Evolutionary conservation across 2,113 vertebrate species (phyloP).

Genomic region (Fulmarus glacialis): DNA sequence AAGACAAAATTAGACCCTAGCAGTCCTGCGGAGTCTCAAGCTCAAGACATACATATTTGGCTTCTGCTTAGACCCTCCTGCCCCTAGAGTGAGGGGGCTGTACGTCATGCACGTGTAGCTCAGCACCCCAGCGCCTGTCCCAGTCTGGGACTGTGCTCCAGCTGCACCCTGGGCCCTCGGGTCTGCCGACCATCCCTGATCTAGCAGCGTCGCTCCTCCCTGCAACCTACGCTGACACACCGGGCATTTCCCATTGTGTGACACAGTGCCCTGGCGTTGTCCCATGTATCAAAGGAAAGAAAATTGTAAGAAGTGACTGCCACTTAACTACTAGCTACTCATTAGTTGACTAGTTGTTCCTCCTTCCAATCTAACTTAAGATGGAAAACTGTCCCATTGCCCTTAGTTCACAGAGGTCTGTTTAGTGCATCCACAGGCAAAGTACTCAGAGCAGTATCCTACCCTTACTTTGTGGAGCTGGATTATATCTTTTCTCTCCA

Average conservation of each 20-base stretch:
- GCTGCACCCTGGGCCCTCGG: background rate
- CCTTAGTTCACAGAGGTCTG: background rate
- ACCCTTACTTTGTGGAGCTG: background rate
- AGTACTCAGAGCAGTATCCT: background rate
- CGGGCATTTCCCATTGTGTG: rapidly evolving
- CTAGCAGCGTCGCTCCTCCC: background rate
- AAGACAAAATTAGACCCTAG: background rate
- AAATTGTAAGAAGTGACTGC: background rate
- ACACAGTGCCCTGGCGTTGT: background rate
- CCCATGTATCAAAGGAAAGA: background rate
- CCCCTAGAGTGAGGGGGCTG: background rate
- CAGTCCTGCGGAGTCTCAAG: background rate
- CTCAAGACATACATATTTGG: background rate
- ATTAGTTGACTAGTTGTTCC: background rate
- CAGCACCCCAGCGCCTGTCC: background rate
- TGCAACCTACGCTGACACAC: background rate
- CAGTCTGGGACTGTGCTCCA: background rate
- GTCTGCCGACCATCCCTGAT: background rate
- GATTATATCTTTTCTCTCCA: background rate
- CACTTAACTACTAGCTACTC: background rate
- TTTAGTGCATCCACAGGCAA: background rate
- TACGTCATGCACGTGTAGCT: rapidly evolving
- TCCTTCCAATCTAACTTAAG: background rate
- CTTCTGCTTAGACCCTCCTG: background rate
- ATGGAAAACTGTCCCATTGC: background rate